These are phyloP conservation scores for Bambusicola thoracicus DNA, from an alignment of 2,113 vertebrate genomes.

Conservation along the genomic window DNA sequence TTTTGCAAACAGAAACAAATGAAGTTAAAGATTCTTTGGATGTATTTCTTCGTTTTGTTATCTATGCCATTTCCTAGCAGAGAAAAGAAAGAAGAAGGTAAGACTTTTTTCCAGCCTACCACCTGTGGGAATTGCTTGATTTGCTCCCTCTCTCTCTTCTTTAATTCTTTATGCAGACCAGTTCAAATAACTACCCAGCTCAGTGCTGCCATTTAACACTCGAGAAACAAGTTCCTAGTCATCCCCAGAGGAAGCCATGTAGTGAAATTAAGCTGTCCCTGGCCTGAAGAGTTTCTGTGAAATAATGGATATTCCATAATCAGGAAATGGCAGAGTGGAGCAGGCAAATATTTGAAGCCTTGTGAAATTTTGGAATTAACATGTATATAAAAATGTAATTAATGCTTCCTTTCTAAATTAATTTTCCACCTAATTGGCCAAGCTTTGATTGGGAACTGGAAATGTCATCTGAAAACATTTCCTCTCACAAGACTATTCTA, in stretches of 20 bases:
- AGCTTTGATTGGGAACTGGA: constrained; percentile 49
- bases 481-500: background rate
- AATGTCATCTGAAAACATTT: constrained; percentile 42
- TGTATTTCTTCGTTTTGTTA: background rate
- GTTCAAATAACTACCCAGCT: background rate
- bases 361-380: background rate
- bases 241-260: constrained; percentile 9
- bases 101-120: background rate
- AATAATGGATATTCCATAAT: constrained; percentile 38
- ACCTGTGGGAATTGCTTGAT: background rate
- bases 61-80: background rate
- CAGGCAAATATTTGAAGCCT: background rate
- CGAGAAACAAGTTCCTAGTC: background rate
- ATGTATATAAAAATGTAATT: constrained; percentile 23
- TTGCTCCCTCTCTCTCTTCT: background rate
- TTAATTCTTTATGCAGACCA: background rate
- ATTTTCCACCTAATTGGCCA: constrained; percentile 58
- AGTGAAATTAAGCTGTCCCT: constrained; percentile 4
- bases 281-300: background rate
- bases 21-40: background rate
- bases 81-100: background rate
- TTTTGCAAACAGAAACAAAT: background rate
- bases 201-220: background rate
- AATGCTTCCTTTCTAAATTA: constrained; percentile 41
- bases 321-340: background rate